Percentiles rank a stretch among this genome's conserved stretches.
Evolutionary conservation across 2,797 vertebrate genomes (phyloP).

Genomic region (Peromyscus nudipes): DNA sequence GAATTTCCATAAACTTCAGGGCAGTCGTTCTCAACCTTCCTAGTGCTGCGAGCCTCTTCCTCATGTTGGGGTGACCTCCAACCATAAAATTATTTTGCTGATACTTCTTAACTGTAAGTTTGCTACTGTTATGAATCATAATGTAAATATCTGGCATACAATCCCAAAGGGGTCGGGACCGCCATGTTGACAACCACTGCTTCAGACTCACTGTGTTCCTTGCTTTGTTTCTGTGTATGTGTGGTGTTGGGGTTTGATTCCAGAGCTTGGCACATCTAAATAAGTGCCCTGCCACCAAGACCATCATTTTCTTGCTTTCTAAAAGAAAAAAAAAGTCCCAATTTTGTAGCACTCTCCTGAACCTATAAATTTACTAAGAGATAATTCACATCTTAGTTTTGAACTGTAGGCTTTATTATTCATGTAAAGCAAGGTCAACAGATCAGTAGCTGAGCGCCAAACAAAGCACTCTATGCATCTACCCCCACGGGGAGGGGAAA

Average conservation of each 20-base stretch:
- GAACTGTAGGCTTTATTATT: neutral
- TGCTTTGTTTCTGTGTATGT: neutral
- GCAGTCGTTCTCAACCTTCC: neutral
- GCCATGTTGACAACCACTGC: too few relatives aligned
- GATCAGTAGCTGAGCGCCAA: neutral
- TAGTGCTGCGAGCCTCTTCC: too few relatives aligned
- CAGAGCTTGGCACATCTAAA: neutral
- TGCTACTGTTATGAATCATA: neutral
- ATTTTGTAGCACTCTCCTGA: neutral
- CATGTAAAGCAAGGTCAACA: fast-evolving
- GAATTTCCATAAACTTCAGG: neutral
- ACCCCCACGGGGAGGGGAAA: neutral
- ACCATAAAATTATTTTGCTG: neutral
- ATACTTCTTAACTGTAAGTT: neutral
- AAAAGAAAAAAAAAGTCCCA: neutral
- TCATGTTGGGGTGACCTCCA: neutral
- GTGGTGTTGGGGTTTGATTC: neutral
- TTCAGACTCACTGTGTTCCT: neutral
- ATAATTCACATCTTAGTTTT: neutral
- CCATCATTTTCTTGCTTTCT: neutral
- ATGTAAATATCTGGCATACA: neutral
- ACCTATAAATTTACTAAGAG: neutral
- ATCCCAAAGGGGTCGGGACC: neutral
- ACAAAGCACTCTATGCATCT: too few relatives aligned
- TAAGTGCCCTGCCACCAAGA: neutral